Evolutionary conservation across 2,888 invertebrate species (phyloP).

Genomic region (Lepidochitona cinerea): DNA sequence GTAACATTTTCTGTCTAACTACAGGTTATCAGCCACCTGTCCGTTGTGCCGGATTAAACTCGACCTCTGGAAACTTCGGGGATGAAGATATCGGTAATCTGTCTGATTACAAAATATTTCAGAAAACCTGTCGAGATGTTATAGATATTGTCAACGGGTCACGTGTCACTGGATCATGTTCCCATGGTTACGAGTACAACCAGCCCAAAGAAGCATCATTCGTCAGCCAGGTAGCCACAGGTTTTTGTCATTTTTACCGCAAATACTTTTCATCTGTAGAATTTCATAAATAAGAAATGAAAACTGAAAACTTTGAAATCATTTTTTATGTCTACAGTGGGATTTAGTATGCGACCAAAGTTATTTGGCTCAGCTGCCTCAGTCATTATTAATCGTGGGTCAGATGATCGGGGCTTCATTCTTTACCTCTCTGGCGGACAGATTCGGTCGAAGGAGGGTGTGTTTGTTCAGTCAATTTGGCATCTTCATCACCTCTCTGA

Average conservation of each 20-base stretch:
- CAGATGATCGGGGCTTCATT: background rate
- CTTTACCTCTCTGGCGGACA: conserved; percentile 1
- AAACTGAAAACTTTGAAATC: background rate
- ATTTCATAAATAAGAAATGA: background rate
- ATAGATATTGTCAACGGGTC: background rate
- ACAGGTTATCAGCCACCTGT: background rate
- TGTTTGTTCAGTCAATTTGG: background rate
- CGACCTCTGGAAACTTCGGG: background rate
- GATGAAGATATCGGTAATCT: background rate
- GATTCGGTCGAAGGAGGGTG: background rate
- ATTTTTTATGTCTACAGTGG: background rate
- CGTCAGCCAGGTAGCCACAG: background rate
- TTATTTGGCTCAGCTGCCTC: background rate
- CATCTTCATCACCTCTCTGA: background rate
- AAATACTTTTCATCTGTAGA: too few relatives aligned
- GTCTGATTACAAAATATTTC: background rate
- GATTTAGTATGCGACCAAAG: conserved; percentile 4
- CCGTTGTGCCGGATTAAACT: background rate
- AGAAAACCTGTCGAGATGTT: background rate
- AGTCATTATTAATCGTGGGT: background rate
- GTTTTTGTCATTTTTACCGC: too few relatives aligned
- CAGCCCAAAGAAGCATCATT: background rate
- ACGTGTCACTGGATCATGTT: background rate
- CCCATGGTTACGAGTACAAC: background rate
- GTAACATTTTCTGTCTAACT: too few relatives aligned